These are phyloP conservation scores for Sycophaga agraensis DNA, from an alignment of 1,140 invertebrate species.

Conservation along the genomic window DNA sequence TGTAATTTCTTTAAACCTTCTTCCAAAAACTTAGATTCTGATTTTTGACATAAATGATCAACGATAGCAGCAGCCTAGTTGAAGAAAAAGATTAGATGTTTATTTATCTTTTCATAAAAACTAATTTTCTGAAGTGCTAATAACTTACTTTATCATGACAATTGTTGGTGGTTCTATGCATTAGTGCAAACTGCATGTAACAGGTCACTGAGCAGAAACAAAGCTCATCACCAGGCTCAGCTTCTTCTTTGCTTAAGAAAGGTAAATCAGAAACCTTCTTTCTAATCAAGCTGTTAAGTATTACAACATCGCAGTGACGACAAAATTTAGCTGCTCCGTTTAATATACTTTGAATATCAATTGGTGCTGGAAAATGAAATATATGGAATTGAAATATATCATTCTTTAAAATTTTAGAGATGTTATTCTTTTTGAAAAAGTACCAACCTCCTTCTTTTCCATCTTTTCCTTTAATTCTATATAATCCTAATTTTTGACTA, in stretches of 20 bases:
- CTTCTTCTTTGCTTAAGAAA: slow-evolving; percentile 66
- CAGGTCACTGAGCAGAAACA: slow-evolving; percentile 85
- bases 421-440: neutral
- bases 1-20: slow-evolving; percentile 48
- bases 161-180: slow-evolving; percentile 62
- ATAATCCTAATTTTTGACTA: slow-evolving; percentile 77
- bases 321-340: slow-evolving; percentile 89
- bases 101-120: neutral
- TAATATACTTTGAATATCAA: slow-evolving; percentile 87
- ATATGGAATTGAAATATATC: slow-evolving; percentile 12
- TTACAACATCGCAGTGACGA: slow-evolving; percentile 86
- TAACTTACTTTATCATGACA: slow-evolving; percentile 57
- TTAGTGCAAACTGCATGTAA: slow-evolving; percentile 78
- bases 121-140: neutral
- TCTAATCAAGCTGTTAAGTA: slow-evolving; percentile 76
- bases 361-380: slow-evolving; percentile 60
- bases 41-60: slow-evolving; percentile 64
- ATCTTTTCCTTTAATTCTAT: slow-evolving; percentile 79
- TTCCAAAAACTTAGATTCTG: slow-evolving; percentile 48
- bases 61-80: slow-evolving; percentile 64
- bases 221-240: slow-evolving; percentile 70
- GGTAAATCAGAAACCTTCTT: slow-evolving; percentile 82
- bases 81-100: slow-evolving; percentile 13
- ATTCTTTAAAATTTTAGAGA: slow-evolving; percentile 16
- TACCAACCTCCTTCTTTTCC: slow-evolving; percentile 72